These are phyloP conservation scores for Clarias platycephalus DNA, from an alignment of 2,797 vertebrate genomes.

Conservation along the genomic window DNA sequence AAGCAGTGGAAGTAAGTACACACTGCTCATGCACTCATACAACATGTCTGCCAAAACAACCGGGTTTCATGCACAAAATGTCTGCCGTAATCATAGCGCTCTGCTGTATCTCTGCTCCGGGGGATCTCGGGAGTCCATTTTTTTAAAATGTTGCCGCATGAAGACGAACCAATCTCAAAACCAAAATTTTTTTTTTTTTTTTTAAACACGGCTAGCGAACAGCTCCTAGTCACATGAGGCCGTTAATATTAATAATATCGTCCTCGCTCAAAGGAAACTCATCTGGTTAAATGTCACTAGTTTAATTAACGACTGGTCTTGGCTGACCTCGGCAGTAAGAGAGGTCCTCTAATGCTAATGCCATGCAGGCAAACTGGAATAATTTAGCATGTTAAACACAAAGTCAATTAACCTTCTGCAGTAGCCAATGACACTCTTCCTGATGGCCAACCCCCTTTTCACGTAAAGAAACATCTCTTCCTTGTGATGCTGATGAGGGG, in stretches of 20 bases:
- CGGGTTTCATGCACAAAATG: conserved; percentile 29
- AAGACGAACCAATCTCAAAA: conserved; percentile 63
- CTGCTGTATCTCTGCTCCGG: conserved; percentile 68
- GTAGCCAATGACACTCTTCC: conserved; percentile 50
- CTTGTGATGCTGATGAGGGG: conserved; percentile 48
- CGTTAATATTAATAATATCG: conserved; percentile 85
- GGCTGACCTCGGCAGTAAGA: conserved; percentile 68
- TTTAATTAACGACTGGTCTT: conserved; percentile 84
- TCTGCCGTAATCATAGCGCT: conserved; percentile 52
- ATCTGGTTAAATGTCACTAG: conserved; percentile 85
- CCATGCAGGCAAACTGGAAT: conserved; percentile 67
- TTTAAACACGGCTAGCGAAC: conserved; percentile 55
- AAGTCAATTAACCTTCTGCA: conserved; percentile 60
- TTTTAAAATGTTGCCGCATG: conserved; percentile 44
- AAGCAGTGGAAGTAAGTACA: neutral
- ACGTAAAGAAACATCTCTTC: conserved; percentile 20
- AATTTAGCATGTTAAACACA: conserved; percentile 64
- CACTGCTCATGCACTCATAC: neutral
- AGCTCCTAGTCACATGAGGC: conserved; percentile 76
- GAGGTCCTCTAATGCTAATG: conserved; percentile 76
- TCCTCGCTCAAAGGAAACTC: conserved; percentile 85
- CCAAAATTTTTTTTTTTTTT: too few relatives aligned
- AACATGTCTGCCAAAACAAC: conserved; percentile 21
- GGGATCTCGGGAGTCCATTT: conserved; percentile 69
- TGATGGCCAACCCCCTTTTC: conserved; percentile 25